phyloP scores from a whole-genome alignment of 2,113 vertebrate species.

The Neofelis nebulosa region DNA sequence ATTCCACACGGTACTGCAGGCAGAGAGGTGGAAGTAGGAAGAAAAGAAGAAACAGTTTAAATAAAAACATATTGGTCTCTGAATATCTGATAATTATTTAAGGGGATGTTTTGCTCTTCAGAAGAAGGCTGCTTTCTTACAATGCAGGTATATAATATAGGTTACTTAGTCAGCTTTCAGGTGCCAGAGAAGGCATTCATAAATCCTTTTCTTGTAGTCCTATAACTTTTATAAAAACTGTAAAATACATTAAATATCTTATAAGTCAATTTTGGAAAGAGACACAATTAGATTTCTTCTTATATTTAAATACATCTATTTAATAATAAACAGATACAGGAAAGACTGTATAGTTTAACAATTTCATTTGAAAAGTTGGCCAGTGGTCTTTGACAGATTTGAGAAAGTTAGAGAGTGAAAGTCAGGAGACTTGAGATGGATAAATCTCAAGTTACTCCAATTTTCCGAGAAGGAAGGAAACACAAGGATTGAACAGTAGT shows the following conservation, averaged over 20 bases:
- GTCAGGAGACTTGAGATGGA: not conserved
- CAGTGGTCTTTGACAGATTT: constrained; percentile 17
- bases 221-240: constrained; percentile 3
- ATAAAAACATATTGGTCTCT: not conserved
- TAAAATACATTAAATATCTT: constrained; percentile 3
- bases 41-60: constrained; percentile 53
- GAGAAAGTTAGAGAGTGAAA: constrained; percentile 13
- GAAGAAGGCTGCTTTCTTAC: constrained; percentile 13
- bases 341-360: not conserved
- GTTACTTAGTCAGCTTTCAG: constrained; percentile 26
- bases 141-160: not conserved
- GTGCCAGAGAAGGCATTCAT: not conserved
- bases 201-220: constrained; percentile 24
- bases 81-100: not conserved
- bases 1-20: constrained; percentile 96
- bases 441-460: not conserved
- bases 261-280: constrained; percentile 22
- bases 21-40: not conserved
- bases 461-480: constrained; percentile 41
- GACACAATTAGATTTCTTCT: not conserved
- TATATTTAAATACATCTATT: not conserved
- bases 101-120: not conserved
- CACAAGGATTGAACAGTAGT: not conserved
- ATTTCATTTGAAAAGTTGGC: constrained; percentile 17
- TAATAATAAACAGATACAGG: not conserved